Evolutionary conservation across 2,113 vertebrate species (phyloP).

Genomic region (Chaenocephalus aceratus): DNA sequence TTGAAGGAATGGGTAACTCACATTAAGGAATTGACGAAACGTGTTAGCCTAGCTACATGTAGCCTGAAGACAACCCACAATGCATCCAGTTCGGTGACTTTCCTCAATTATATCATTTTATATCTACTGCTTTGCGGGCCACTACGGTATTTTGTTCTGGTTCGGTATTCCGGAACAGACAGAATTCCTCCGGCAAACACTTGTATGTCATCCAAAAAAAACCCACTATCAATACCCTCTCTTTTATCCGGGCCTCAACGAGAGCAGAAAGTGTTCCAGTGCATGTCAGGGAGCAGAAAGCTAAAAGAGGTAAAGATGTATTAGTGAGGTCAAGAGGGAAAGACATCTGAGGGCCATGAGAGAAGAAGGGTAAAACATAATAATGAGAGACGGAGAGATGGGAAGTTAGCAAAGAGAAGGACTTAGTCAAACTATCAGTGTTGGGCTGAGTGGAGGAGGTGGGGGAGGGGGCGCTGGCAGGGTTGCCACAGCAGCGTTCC

Average conservation of each 20-base stretch:
- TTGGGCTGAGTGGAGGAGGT: constrained; percentile 42
- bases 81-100: background rate
- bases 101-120: background rate
- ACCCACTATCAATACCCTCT: constrained; percentile 21
- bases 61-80: background rate
- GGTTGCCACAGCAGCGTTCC: constrained; percentile 81
- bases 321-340: constrained; percentile 59
- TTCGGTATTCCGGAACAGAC: constrained; percentile 3
- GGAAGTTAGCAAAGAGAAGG: constrained; percentile 49
- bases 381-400: constrained; percentile 69
- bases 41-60: background rate
- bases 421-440: constrained; percentile 73
- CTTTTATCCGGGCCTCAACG: constrained; percentile 16
- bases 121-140: background rate
- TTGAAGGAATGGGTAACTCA: too few species aligned
- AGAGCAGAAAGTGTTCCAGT: constrained; percentile 31
- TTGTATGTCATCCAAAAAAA: constrained; percentile 19
- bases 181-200: constrained; percentile 1
- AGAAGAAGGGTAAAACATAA: constrained; percentile 57
- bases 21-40: background rate
- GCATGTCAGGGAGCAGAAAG: constrained; percentile 47
- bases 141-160: background rate
- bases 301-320: constrained; percentile 59
- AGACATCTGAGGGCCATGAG: constrained; percentile 5
- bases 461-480: constrained; percentile 61